These are phyloP conservation scores for Hypocryptadius cinnamomeus DNA, from an alignment of 2,113 vertebrate genomes.

Conservation along the genomic window DNA sequence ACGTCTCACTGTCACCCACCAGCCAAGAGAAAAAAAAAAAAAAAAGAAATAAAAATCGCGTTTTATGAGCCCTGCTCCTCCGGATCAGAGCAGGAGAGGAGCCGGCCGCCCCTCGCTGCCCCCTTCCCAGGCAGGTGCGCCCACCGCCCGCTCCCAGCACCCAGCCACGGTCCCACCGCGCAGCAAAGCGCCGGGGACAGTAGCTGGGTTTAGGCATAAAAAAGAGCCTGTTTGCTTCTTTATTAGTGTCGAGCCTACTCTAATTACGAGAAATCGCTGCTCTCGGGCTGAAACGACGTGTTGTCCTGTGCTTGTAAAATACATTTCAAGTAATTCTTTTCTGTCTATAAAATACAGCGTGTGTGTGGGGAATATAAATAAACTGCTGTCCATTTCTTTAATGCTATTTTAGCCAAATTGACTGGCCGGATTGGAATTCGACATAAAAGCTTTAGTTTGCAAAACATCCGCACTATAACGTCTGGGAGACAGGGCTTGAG, in stretches of 20 bases:
- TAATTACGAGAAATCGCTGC: conserved; percentile 41
- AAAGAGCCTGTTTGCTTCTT: conserved; percentile 2
- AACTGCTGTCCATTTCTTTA: conserved; percentile 53
- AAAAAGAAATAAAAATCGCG: background rate
- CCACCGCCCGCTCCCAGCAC: background rate
- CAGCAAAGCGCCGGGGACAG: background rate
- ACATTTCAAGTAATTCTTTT: conserved; percentile 19
- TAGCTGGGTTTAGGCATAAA: background rate
- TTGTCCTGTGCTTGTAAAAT: conserved; percentile 43
- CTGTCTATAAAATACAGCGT: conserved; percentile 1
- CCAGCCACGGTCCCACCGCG: background rate
- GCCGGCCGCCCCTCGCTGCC: background rate
- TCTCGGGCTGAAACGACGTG: conserved; percentile 22
- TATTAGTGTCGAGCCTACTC: conserved; percentile 25
- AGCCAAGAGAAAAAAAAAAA: background rate
- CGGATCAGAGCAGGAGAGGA: background rate
- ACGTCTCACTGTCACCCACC: background rate
- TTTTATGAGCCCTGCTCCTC: background rate
- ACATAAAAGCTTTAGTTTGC: conserved; percentile 56
- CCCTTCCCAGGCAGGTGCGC: background rate
- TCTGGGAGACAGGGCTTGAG: conserved; percentile 35
- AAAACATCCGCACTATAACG: conserved; percentile 51
- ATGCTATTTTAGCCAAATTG: conserved; percentile 62
- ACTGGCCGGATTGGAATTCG: conserved; percentile 51
- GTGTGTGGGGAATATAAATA: conserved; percentile 1